Conservation (phyloP, 2,113 vertebrate genomes). For the Hippocampus zosterae region DNA sequence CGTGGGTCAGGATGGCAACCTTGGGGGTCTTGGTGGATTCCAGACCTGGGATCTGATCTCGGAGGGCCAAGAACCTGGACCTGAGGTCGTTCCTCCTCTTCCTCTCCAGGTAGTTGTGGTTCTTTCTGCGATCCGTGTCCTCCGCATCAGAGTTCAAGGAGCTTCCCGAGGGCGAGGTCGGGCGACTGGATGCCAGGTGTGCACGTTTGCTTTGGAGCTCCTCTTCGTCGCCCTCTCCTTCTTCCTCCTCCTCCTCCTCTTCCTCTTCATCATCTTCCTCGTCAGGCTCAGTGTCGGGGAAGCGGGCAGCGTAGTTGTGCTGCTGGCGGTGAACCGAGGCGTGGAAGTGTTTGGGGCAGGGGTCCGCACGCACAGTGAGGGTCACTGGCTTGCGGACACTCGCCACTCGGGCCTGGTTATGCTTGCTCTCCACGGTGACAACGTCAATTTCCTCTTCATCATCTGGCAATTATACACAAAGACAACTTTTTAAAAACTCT, state of each 20-base stretch:
- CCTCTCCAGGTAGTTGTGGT: conserved; percentile 91
- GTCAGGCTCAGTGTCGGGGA: conserved; percentile 72
- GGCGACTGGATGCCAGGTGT: conserved; percentile 31
- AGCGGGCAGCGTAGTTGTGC: conserved; percentile 93
- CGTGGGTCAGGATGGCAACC: conserved; percentile 90
- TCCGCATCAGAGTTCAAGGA: conserved; percentile 81
- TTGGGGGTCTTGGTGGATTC: conserved; percentile 86
- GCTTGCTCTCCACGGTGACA: conserved; percentile 90
- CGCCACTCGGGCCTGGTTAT: conserved; percentile 78
- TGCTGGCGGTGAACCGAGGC: conserved; percentile 91
- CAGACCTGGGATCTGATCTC: conserved; percentile 85
- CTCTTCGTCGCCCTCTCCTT: conserved; percentile 30
- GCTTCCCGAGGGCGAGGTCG: conserved; percentile 51
- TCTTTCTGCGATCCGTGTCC: conserved; percentile 86
- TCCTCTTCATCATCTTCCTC: conserved; percentile 14
- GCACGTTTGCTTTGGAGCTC: conserved; percentile 54
- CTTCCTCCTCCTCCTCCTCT: conserved; percentile 8
- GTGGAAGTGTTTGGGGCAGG: conserved; percentile 89
- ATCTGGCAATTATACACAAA: conserved; percentile 41
- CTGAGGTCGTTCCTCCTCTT: conserved; percentile 90
- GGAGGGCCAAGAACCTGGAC: conserved; percentile 84
- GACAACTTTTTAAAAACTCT: not conserved
- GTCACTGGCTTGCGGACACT: conserved; percentile 81
- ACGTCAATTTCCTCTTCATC: conserved; percentile 89
- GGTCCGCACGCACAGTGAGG: conserved; percentile 84